Conservation (phyloP, 2,888 invertebrate species). For the Agriopis marginaria region DNA sequence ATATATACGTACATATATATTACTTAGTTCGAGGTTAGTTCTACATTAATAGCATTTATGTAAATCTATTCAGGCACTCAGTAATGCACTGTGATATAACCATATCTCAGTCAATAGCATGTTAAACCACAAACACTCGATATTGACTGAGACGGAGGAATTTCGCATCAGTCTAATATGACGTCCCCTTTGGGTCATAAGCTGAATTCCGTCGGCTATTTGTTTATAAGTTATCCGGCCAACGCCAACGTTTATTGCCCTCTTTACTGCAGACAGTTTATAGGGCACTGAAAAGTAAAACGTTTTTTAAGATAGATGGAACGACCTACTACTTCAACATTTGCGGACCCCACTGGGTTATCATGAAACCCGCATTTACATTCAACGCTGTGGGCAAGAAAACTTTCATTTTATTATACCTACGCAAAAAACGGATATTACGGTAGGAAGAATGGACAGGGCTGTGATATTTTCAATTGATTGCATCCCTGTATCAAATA, state of each 20-base stretch:
- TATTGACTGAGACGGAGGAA: slow-evolving; percentile 1
- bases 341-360: slow-evolving; percentile 9
- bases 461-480: neutral
- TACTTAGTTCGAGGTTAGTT: too few species aligned
- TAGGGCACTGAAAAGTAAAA: slow-evolving; percentile 19
- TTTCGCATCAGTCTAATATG: slow-evolving; percentile 16
- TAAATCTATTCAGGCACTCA: neutral
- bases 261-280: slow-evolving; percentile 17
- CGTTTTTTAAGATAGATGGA: slow-evolving; percentile 17
- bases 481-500: neutral
- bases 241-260: slow-evolving; percentile 13
- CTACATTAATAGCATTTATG: neutral
- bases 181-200: slow-evolving; percentile 11
- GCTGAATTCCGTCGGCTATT: slow-evolving; percentile 19
- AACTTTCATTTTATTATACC: slow-evolving; percentile 23
- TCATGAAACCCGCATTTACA: slow-evolving; percentile 24
- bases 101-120: neutral
- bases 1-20: neutral
- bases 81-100: neutral
- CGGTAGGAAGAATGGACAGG: neutral
- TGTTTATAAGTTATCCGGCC: slow-evolving; percentile 16
- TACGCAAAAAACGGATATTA: slow-evolving; percentile 4
- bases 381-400: slow-evolving; percentile 15
- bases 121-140: neutral
- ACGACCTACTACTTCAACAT: slow-evolving; percentile 13